These are phyloP conservation scores for Drosophila kambysellisi DNA, from an alignment of 2,888 invertebrate species.

Conservation along the genomic window DNA sequence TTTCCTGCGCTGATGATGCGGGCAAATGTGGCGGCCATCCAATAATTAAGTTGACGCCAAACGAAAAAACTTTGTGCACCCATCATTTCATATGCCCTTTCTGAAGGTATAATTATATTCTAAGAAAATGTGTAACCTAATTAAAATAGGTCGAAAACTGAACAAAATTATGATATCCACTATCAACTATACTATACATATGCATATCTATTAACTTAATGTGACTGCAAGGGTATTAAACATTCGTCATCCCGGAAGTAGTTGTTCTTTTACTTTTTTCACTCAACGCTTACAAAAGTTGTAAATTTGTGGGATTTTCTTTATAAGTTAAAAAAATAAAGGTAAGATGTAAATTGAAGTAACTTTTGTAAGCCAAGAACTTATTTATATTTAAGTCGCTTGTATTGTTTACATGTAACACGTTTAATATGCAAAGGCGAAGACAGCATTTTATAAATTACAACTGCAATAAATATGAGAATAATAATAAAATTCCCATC, in stretches of 20 bases:
- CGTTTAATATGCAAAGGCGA: neutral
- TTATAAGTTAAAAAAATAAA: neutral
- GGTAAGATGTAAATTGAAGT: neutral
- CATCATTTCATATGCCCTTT: slow-evolving; percentile 14
- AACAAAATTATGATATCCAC: neutral
- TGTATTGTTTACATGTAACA: too few relatives aligned
- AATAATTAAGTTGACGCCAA: slow-evolving; percentile 73
- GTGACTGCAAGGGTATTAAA: neutral
- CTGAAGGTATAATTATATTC: slow-evolving; percentile 19
- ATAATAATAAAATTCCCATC: neutral
- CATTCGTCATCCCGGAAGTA: neutral
- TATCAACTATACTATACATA: neutral
- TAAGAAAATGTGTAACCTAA: slow-evolving; percentile 12
- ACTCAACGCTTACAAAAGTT: neutral
- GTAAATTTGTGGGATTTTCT: neutral
- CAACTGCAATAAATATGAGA: neutral
- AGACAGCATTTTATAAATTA: neutral
- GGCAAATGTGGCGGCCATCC: slow-evolving; percentile 50
- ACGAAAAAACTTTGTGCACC: slow-evolving; percentile 60
- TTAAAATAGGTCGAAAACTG: neutral
- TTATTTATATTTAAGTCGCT: neutral
- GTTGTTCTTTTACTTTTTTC: neutral
- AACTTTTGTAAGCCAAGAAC: neutral
- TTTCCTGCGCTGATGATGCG: slow-evolving; percentile 37
- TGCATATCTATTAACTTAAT: neutral